Percentiles rank a stretch among this genome's conserved stretches.
Evolutionary conservation across 2,888 invertebrate genomes (phyloP).

Genomic region (Lampropteryx suffumata): DNA sequence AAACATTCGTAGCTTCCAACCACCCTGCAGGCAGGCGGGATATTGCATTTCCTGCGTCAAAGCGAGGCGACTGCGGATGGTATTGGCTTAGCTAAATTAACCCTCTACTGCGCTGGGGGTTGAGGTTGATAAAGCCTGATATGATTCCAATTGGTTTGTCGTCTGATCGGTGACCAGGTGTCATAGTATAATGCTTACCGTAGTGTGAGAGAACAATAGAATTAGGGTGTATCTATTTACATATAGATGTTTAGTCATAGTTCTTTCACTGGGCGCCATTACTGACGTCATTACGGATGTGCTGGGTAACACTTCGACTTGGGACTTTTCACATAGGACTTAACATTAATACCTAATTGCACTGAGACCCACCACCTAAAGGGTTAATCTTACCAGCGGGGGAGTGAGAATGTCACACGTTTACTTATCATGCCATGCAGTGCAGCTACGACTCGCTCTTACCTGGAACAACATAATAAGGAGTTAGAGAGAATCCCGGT

Average conservation of each 20-base stretch:
- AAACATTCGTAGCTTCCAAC: neutral
- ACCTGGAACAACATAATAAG: conserved; percentile 56
- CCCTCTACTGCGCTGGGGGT: conserved; percentile 1
- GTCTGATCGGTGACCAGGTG: too few species aligned
- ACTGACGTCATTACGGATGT: too few species aligned
- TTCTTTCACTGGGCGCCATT: too few species aligned
- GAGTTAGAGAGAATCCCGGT: too few species aligned
- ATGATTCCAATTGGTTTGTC: too few species aligned
- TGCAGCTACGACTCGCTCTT: conserved; percentile 62
- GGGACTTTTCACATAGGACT: too few species aligned
- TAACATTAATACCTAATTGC: too few species aligned
- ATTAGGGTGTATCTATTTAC: too few species aligned
- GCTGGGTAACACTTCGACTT: too few species aligned
- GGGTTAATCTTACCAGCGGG: conserved; percentile 60
- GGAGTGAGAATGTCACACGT: conserved; percentile 69
- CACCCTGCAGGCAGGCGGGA: conserved; percentile 5
- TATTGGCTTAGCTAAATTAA: conserved; percentile 10
- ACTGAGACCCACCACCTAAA: neutral
- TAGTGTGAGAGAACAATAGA: too few species aligned
- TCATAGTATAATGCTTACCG: too few species aligned
- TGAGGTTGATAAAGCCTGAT: neutral
- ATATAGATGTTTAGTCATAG: too few species aligned
- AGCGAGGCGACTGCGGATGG: conserved; percentile 8
- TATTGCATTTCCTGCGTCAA: conserved; percentile 22
- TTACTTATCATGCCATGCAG: conserved; percentile 72